phyloP scores from a whole-genome alignment of 2,797 vertebrate genomes.

The Fringilla coelebs region DNA sequence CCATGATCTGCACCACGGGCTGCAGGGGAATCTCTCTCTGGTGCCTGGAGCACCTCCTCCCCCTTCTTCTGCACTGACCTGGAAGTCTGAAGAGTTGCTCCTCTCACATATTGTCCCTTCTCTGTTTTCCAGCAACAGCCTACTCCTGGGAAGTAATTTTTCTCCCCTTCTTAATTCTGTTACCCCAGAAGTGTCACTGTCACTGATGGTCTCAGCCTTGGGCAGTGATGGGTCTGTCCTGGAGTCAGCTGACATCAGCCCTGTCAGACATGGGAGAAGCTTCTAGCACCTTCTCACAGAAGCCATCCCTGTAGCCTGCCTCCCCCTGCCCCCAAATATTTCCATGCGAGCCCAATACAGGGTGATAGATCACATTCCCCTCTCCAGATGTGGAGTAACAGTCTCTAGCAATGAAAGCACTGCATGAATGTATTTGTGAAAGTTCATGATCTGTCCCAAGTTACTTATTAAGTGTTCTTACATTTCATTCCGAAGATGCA shows the following conservation, averaged over 20 bases:
- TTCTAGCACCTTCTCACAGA: neutral
- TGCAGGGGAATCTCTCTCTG: neutral
- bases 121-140: neutral
- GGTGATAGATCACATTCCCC: neutral
- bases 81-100: neutral
- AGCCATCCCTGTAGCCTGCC: neutral
- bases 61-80: neutral
- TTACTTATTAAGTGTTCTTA: neutral
- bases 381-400: neutral
- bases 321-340: neutral
- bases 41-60: neutral
- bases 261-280: neutral
- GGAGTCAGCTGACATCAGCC: neutral
- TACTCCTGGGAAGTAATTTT: neutral
- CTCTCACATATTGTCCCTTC: neutral
- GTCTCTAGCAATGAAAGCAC: neutral
- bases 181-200: neutral
- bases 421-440: neutral
- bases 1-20: rapidly evolving
- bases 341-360: neutral
- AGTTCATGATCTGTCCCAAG: neutral
- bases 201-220: neutral
- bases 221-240: neutral
- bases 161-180: neutral
- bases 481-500: neutral